A percentile compares a stretch with the other conserved stretches of the same genome.
Evolutionary conservation across 2,888 invertebrate species (phyloP).

Genomic region (Sthenelais limicola): DNA sequence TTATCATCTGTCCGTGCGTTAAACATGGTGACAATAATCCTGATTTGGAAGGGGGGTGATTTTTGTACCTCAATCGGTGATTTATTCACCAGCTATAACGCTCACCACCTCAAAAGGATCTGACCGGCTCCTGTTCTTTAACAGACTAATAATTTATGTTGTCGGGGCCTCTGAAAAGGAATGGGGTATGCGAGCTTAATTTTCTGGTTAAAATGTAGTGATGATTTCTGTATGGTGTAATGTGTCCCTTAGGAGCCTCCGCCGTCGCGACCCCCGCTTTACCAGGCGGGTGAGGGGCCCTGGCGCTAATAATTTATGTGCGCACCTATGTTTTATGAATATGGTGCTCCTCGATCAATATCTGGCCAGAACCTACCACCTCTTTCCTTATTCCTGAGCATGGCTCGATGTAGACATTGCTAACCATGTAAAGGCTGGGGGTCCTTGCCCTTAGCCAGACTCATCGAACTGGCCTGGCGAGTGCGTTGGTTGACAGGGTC

Average conservation of each 20-base stretch:
- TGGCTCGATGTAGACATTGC: not conserved
- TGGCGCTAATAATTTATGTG: conserved; percentile 37
- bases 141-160: conserved; percentile 18
- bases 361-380: conserved; percentile 10
- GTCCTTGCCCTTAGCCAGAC: too few relatives aligned
- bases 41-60: not conserved
- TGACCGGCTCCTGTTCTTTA: not conserved
- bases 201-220: conserved; percentile 43
- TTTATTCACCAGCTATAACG: conserved; percentile 18
- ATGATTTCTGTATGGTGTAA: conserved; percentile 36
- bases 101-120: conserved; percentile 10
- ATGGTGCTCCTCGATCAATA: conserved; percentile 25
- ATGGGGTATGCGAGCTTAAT: conserved; percentile 35
- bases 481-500: too few relatives aligned
- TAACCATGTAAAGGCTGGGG: conserved; percentile 11
- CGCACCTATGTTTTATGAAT: conserved; percentile 38
- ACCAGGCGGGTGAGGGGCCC: not conserved
- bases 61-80: not conserved
- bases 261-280: not conserved
- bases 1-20: not conserved
- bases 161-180: conserved; percentile 5
- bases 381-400: conserved; percentile 1
- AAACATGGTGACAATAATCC: not conserved
- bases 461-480: too few relatives aligned
- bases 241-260: conserved; percentile 28